Evolutionary conservation across 2,888 invertebrate genomes (phyloP), one percentile per base, ranked within the genome.

Genomic region (Torymus aiolomorphi): DNA sequence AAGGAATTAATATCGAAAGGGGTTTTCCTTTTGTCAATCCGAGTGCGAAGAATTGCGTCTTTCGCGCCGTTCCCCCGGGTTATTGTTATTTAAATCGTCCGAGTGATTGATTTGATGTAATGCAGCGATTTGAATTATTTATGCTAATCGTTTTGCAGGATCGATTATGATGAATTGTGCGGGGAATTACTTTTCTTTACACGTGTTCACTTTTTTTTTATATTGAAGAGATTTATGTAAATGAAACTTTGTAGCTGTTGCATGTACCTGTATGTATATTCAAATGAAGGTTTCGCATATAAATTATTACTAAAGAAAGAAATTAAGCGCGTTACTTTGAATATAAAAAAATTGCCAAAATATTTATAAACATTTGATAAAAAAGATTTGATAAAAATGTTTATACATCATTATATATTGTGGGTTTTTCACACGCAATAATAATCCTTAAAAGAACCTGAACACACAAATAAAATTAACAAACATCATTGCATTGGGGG

Each of bases 1-100:
- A 70, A 61, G 57, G 70, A 63, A 70, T 63, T 76, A 76, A 70
- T 49, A 70, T 63, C 20, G 62, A 54, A 42, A 67, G n/a, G 5
- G 42, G 31, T 51, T 57, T 14, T 57, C 18, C 62, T 56, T 71
- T 56, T 49, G 51, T 42, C 51, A 61, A 2, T 24, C 11, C 51
- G 12, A 12, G 54, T 52, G 67, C 61, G 13, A 8, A 2, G 42
- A 42, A 42, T 42, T 42, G 42, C 42, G 42, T 42, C 52, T 57
- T 54, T 42, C 2, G n/a, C 12, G 16, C 14, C 24, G 54, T 65
- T 8, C 66, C n/a, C n/a, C 18, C 20, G 13, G 14, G 11, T 51
- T 52, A 72, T 72, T 76, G 76, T 69, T 61, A 76, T 69, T 76
- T 54, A 61, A 61, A 76, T 76, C 20, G 51, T 18, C 3, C 61